Evolutionary conservation across 1,140 invertebrate genomes (phyloP), one percentile per base, ranked within the genome.

Genomic region (Papilio dardanus): DNA sequence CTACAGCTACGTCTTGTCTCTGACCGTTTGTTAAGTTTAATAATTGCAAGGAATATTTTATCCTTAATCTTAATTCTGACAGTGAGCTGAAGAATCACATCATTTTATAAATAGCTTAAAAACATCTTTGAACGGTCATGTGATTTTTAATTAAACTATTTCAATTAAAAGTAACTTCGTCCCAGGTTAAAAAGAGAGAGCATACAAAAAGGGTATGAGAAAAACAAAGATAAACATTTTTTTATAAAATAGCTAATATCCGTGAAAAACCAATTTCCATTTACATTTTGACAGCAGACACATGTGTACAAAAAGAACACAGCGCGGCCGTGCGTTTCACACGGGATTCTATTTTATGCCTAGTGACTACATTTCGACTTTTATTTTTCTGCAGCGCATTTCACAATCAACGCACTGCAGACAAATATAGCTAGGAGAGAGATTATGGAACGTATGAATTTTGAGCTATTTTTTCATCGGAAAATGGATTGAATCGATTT

Each of bases 301-400:
- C 19, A 69, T 69, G 67, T 69, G 67, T 40, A 69, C 19, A 69
- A 69, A 69, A 69, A 69, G 35, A 69, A 69, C 67, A 69, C 67
- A 69, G 65, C 33, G 33, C 67, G 33, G 67, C 35, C 33, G 19
- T 69, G 67, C 67, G 67, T 69, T 69, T 69, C 67, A 69, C 67
- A 69, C 67, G 67, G 67, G 67, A 69, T 69, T 69, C 67, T 69
- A 40, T 69, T 69, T 69, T 69, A 69, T 69, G 67, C 67, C 67
- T 69, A 69, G 67, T 40, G 67, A 69, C 67, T 69, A 69, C 67
- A 69, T 69, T 42, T 69, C 31, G 33, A 69, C 67, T 69, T 69
- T 69, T 69, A 69, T 69, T 69, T 69, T 69, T 40, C 67, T 69
- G 67, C 35, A 69, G 67, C 10, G 67, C 35, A 69, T 69, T 69